A percentile compares a stretch with the other conserved stretches of the same genome.
phyloP scores from a whole-genome alignment of 35 echinoderm and acorn worm species.

The Holothuria glaberrima region DNA sequence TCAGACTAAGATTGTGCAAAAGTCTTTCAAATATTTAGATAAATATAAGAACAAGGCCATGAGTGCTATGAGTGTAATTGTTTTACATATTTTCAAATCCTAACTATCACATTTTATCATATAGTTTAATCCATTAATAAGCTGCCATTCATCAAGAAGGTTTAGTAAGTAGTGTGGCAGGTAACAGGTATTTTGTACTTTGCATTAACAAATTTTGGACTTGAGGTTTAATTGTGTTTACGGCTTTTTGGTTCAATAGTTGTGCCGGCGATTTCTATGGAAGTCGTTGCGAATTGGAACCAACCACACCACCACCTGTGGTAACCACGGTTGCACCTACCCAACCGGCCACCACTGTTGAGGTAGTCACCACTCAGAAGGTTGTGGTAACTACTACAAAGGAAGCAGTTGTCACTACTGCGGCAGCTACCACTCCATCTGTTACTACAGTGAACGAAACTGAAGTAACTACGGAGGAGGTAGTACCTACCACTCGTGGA shows the following conservation, averaged over 20 bases:
- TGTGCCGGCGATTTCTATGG: slow-evolving; percentile 5
- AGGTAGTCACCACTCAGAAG: neutral
- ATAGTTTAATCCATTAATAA: no score
- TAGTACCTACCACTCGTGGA: neutral
- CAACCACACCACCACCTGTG: neutral
- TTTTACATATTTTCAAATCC: no score
- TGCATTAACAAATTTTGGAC: no score
- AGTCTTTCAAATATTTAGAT: no score
- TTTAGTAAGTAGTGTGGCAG: no score
- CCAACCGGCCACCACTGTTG: neutral
- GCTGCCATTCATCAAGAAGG: no score
- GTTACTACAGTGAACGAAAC: neutral
- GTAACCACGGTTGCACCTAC: neutral
- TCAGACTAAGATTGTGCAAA: no score
- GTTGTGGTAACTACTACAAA: neutral
- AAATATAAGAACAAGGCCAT: no score
- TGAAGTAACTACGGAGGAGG: neutral
- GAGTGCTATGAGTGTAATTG: no score
- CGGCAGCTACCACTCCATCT: neutral
- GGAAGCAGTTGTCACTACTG: neutral
- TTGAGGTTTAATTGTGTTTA: no score
- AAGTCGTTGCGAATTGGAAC: neutral
- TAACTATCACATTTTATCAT: no score
- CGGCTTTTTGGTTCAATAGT: neutral
- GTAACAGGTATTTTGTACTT: no score